Base-by-base conservation (phyloP, 2,113 vertebrate genomes). In the Alligator sinensis region DNA sequence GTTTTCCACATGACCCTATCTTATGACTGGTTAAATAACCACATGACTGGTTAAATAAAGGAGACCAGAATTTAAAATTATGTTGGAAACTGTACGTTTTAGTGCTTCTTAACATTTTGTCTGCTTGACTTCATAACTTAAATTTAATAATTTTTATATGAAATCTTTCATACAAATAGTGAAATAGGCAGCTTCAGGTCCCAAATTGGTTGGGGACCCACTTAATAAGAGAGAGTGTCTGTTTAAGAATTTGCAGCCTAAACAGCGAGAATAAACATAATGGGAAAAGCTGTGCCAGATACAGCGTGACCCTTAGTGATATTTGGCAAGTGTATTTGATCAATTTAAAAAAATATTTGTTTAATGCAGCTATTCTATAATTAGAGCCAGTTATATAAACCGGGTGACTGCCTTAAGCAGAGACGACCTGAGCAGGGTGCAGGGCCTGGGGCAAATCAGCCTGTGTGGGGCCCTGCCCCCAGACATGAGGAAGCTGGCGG, bases 191-290 rank as follows among this genome's bases (percentile, higher is more conserved):
- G 21, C 59, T 0, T 0, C 18, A 59, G 77, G 24, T 21, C 70
- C 5, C 0, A 1, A 1, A 0, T 21, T 82, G 79, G 15, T 9
- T 90, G 30, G 18, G 64, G 11, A 55, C 59, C 54, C 18, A 38
- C 19, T 34, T 38, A 22, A 30, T 34, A 30, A 30, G 19, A 70
- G 22, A 70, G 21, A 12, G 9, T 70, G 30, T 70, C 22, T 70
- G 30, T 17, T 70, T n/a, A 70, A 70, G 68, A 22, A 30, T 70
- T 70, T 70, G 34, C 64, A 38, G 18, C 12, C 10, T 38, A 70
- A 70, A 38, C 19, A 22, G 68, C 10, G 19, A 38, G 7, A 19
- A 34, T 11, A 72, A 19, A 72, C 55, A 58, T 7, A 30, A 57
- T 18, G 22, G 57, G 21, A 25, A 27, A 57, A 28, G n/a, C 13